Conservation (phyloP, 2,888 invertebrate genomes). For the Oconnorella tubifera region DNA sequence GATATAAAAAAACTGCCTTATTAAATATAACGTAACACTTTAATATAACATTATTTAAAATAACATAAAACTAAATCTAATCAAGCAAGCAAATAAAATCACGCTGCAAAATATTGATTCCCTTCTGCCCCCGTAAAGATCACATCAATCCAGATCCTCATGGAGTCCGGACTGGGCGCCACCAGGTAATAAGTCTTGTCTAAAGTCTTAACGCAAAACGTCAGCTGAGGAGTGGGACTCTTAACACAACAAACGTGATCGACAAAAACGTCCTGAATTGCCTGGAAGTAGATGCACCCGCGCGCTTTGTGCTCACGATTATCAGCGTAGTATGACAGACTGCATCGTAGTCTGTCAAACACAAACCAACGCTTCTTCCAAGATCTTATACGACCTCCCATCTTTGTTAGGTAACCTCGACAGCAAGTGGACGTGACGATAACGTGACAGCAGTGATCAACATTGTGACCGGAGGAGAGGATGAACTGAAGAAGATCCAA, state of each 20-base stretch:
- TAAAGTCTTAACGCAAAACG: slow-evolving; percentile 90
- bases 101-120: too few species aligned
- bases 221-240: slow-evolving; percentile 84
- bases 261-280: slow-evolving; percentile 93
- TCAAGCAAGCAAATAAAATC: too few species aligned
- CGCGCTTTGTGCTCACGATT: slow-evolving; percentile 76
- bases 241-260: slow-evolving; percentile 89
- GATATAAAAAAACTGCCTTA: too few species aligned
- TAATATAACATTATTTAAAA: too few species aligned
- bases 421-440: slow-evolving; percentile 76
- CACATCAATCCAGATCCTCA: slow-evolving; percentile 94
- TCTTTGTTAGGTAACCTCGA: slow-evolving; percentile 84
- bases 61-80: too few species aligned
- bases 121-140: slow-evolving; percentile 89
- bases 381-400: slow-evolving; percentile 61
- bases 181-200: slow-evolving; percentile 84
- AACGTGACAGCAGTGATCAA: slow-evolving; percentile 77
- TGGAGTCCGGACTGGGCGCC: slow-evolving; percentile 89
- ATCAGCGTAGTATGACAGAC: slow-evolving; percentile 6
- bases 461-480: slow-evolving; percentile 87
- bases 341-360: slow-evolving; percentile 83
- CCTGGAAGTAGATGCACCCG: slow-evolving; percentile 69
- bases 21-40: too few species aligned
- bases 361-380: slow-evolving; percentile 98
- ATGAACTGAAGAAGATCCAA: slow-evolving; percentile 85